Base-by-base conservation (phyloP, 30 jellyfish, hydroid and myxozoan genomes). In the Aurelia aurita complex sp. Pacific region DNA sequence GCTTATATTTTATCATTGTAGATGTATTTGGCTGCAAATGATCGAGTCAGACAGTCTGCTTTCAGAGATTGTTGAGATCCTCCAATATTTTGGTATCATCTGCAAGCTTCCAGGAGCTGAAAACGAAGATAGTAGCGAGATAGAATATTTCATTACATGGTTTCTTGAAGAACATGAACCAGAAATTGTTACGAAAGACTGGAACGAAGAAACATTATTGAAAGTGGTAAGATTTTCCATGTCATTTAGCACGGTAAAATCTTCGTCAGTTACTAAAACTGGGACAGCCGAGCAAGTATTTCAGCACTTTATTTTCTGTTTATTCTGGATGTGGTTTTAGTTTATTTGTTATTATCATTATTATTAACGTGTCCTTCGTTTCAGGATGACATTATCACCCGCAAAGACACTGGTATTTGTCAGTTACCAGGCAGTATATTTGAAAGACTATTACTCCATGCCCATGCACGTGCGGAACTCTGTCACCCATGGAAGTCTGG, bases 401-500 rank as follows among this genome's bases (percentile, higher is more conserved):
- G 76, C 14, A 53, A 36, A 12, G 76, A 64, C 5, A 73, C 67
- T 4, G 64, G 80, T 13, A n/a, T 70, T 4, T 63, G 60, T 16
- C 61, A 65, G 52, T 70, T 83, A 11, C 92, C 92, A 0, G 43
- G 67, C 55, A 73, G 85, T 34, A 65, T 83, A 6, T 59, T 71
- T 19, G 86, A 83, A 61, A 18, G 86, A 61, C 54, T 57, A 10
- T 36, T 83, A 65, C 63, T 83, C 46, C 29, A 73, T 51, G 86
- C 69, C 29, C 86, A 70, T 18, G 73, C 18, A 64, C 34, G 76
- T 11, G n/a, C 92, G 11, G 85, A 59, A 38, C 50, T 83, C 40
- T 83, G 92, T 63, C 34, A 46, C 16, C 81, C 92, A 4, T 83
- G 92, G 92, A 71, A 73, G 74, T 69, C 74, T n/a, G 92, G 92